Base-by-base conservation (phyloP, 2,113 vertebrate species). In the Leptocoma aspasia region DNA sequence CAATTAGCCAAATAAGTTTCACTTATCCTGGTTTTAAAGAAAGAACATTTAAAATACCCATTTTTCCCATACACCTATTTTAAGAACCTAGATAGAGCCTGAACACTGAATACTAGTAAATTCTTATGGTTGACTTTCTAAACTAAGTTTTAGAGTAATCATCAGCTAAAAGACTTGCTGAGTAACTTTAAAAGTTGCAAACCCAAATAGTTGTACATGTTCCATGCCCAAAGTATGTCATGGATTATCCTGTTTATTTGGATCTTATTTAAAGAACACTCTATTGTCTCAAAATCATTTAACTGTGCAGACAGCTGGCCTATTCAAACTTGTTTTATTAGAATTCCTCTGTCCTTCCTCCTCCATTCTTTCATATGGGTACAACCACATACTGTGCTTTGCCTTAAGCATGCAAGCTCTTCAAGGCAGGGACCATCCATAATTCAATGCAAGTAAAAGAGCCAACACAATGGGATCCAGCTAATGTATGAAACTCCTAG, bases 301-400 rank as follows among this genome's bases (percentile, higher is more conserved):
- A 95, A 90, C 93, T 97, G 92, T 93, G 95, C 95, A 93, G 95
- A 97, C 95, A 97, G 95, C 95, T 97, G 95, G 95, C 88, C 96
- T 95, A 97, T 97, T 96, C 95, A 96, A 96, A 97, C 95, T 93
- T 90, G 95, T 96, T 97, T 96, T 96, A 97, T 96, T 96, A 97
- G 94, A 96, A 97, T 96, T 96, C 96, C 96, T 96, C 92, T 94
- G 95, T 96, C 94, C 95, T 94, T 94, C 93, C 92, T 95, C 88
- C 95, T 93, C 96, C 92, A 93, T 96, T 97, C 95, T 97, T 95
- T 97, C 92, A 96, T 90, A 93, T 95, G 93, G 88, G 90, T 95
- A 96, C 90, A 96, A 89, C 93, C 95, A 97, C 94, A 96, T 96
- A 97, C 95, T 96, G 96, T 96, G 93, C 93, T 91, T 95, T 86